phyloP scores from a whole-genome alignment of 2,888 invertebrate genomes.

The Cephus pulcher region DNA sequence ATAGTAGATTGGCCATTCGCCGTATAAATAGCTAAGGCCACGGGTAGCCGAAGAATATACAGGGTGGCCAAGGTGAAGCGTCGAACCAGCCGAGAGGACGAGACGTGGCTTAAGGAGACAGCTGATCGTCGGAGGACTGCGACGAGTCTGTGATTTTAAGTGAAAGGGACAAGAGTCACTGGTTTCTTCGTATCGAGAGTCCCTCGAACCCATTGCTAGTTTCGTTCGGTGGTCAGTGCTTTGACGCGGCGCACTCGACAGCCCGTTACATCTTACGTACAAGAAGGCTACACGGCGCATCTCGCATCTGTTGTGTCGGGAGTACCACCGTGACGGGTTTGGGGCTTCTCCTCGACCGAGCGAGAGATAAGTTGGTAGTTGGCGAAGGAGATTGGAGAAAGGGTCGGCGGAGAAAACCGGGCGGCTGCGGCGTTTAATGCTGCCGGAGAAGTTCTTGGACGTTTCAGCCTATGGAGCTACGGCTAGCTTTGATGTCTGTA shows the following conservation, averaged over 20 bases:
- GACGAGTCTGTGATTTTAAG: no score
- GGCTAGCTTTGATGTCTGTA: no score
- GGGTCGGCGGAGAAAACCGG: slow-evolving; percentile 5
- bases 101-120: no score
- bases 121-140: no score
- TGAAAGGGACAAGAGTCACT: background rate
- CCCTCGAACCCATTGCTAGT: background rate
- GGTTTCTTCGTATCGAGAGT: background rate
- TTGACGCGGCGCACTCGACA: slow-evolving; percentile 34
- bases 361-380: background rate
- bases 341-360: background rate
- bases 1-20: background rate
- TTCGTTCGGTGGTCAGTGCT: slow-evolving; percentile 12
- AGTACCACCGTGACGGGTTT: background rate
- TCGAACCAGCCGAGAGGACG: no score
- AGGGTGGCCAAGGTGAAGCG: background rate
- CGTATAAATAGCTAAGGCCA: background rate
- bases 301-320: slow-evolving; percentile 49
- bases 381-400: background rate
- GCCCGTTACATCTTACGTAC: slow-evolving; percentile 48
- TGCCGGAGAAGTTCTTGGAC: background rate
- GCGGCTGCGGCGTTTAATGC: slow-evolving; percentile 1
- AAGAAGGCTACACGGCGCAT: slow-evolving; percentile 42
- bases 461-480: background rate
- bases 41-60: background rate